Evolutionary conservation across 2,888 invertebrate species (phyloP).

Genomic region (Gandaritis pyraliata): DNA sequence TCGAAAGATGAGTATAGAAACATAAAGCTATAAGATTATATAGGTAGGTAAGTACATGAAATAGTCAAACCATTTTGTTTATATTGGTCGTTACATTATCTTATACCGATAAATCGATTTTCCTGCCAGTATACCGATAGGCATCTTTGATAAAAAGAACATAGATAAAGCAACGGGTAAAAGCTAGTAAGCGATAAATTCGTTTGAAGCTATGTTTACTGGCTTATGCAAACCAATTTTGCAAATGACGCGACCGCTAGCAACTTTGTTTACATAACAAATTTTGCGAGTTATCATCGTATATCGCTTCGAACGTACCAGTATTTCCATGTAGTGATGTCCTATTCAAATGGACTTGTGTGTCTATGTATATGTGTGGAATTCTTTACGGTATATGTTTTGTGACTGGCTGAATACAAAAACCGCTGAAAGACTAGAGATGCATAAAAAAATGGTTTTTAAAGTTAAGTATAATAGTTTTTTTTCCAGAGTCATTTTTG

Average conservation of each 20-base stretch:
- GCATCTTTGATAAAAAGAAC: background rate
- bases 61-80: too few species aligned
- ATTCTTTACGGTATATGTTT: constrained; percentile 6
- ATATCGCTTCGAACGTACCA: constrained; percentile 7
- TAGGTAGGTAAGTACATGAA: too few species aligned
- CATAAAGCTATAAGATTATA: too few species aligned
- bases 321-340: constrained; percentile 33
- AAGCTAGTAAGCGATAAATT: constrained; percentile 20
- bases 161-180: background rate
- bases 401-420: background rate
- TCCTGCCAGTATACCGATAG: too few species aligned
- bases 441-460: too few species aligned
- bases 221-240: constrained; percentile 34
- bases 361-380: constrained; percentile 5
- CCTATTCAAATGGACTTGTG: constrained; percentile 13
- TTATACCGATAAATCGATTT: too few species aligned
- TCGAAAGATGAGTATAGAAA: too few species aligned
- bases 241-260: constrained; percentile 27
- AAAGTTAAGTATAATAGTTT: too few species aligned
- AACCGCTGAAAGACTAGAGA: background rate
- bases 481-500: too few species aligned
- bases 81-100: too few species aligned
- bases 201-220: constrained; percentile 22
- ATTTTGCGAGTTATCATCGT: constrained; percentile 20
- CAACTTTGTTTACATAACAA: constrained; percentile 25